Percentiles rank a stretch among this genome's conserved stretches.
phyloP scores from a whole-genome alignment of 2,113 vertebrate genomes.

The Gambusia affinis region DNA sequence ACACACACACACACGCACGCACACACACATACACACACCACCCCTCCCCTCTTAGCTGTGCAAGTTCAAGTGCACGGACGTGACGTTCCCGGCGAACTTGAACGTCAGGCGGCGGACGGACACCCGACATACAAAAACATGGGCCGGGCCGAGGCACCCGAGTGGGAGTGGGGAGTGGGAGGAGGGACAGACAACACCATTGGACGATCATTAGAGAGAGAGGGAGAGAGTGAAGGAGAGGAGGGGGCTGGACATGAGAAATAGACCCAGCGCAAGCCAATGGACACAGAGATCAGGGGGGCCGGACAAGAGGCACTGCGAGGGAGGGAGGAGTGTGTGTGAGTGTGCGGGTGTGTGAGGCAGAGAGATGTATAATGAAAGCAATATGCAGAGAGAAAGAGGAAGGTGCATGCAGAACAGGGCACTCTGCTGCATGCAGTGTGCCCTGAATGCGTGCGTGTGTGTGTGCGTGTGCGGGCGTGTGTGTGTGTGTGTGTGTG shows the following conservation, averaged over 20 bases:
- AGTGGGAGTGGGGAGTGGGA: conserved; percentile 83
- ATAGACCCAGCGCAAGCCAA: conserved; percentile 90
- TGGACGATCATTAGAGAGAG: conserved; percentile 92
- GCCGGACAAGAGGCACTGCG: conserved; percentile 91
- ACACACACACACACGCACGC: conserved; percentile 83
- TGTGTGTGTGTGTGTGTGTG: too few relatives aligned
- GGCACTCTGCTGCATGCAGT: background rate
- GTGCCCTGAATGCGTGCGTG: background rate
- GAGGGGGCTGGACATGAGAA: conserved; percentile 92
- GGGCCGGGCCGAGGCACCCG: conserved; percentile 94
- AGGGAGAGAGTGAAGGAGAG: background rate
- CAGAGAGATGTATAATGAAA: conserved; percentile 77
- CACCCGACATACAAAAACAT: conserved; percentile 97
- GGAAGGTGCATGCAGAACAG: conserved; percentile 75
- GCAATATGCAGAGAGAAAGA: conserved; percentile 73
- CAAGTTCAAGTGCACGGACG: conserved; percentile 99
- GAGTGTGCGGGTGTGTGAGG: conserved; percentile 63
- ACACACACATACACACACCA: conserved; percentile 85
- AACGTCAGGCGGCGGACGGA: conserved; percentile 99
- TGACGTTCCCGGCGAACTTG: conserved; percentile 99
- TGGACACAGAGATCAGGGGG: conserved; percentile 89
- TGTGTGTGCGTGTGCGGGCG: background rate
- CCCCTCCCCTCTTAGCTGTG: conserved; percentile 87
- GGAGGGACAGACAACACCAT: conserved; percentile 95
- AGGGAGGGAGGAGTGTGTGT: conserved; percentile 68